Evolutionary conservation across 2,113 vertebrate genomes (phyloP).

Genomic region (Panurus biarmicus): DNA sequence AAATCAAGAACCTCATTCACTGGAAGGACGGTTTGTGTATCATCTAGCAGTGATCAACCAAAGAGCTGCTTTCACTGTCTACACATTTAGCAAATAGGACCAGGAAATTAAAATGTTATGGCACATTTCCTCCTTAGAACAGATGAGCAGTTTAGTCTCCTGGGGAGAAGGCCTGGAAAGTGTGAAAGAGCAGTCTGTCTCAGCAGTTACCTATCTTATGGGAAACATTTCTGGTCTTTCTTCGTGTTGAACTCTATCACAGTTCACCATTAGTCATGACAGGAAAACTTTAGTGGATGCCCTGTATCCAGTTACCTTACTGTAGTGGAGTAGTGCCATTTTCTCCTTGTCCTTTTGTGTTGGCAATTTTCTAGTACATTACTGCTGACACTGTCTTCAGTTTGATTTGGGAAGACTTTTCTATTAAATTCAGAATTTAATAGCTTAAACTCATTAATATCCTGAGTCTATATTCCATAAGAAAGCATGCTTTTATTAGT

Average conservation of each 20-base stretch:
- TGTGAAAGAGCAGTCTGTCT: background rate
- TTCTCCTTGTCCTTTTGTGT: background rate
- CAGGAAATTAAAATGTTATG: slow-evolving; percentile 13
- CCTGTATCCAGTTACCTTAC: background rate
- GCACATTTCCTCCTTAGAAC: background rate
- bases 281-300: background rate
- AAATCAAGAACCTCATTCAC: background rate
- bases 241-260: background rate
- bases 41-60: background rate
- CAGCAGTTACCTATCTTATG: background rate
- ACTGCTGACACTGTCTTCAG: background rate
- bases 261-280: background rate
- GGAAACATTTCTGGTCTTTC: background rate
- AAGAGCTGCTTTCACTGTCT: background rate
- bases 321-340: background rate
- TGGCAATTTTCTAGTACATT: background rate
- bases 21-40: background rate
- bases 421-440: background rate
- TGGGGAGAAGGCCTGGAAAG: background rate
- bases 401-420: background rate
- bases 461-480: background rate
- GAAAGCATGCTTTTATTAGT: background rate
- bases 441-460: background rate
- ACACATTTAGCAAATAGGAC: background rate
- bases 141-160: slow-evolving; percentile 34